A percentile compares a stretch with the other conserved stretches of the same genome.
Conservation (phyloP, 2,113 vertebrate species). For the Thermophis baileyi region DNA sequence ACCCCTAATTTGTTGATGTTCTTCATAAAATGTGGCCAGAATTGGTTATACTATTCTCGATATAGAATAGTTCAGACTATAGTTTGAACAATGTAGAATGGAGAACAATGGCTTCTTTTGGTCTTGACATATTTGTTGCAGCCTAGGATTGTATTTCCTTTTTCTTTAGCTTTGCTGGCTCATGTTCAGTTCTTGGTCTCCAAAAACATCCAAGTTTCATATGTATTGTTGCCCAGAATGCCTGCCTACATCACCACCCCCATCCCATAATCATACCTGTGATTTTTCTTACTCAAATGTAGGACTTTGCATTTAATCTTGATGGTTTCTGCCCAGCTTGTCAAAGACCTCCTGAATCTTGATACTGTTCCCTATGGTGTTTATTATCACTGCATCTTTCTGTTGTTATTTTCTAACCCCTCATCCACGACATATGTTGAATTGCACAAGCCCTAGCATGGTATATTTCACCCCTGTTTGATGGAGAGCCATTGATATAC, state of each 20-base stretch:
- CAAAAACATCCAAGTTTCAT: neutral
- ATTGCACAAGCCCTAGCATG: neutral
- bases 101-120: neutral
- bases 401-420: neutral
- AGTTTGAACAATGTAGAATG: neutral
- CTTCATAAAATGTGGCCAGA: neutral
- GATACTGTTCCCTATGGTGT: neutral
- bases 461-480: neutral
- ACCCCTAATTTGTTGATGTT: neutral
- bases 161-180: neutral
- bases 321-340: neutral
- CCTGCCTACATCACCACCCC: neutral
- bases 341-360: neutral
- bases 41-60: neutral
- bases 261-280: neutral
- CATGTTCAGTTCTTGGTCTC: neutral
- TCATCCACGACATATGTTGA: neutral
- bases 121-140: neutral
- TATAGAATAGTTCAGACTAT: no score
- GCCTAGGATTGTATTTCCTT: neutral
- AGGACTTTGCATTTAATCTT: neutral
- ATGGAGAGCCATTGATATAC: neutral
- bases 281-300: neutral
- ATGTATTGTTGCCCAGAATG: neutral
- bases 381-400: neutral